phyloP scores from a whole-genome alignment of 92 coral and sea anemone species.

The Bergia sp. region DNA sequence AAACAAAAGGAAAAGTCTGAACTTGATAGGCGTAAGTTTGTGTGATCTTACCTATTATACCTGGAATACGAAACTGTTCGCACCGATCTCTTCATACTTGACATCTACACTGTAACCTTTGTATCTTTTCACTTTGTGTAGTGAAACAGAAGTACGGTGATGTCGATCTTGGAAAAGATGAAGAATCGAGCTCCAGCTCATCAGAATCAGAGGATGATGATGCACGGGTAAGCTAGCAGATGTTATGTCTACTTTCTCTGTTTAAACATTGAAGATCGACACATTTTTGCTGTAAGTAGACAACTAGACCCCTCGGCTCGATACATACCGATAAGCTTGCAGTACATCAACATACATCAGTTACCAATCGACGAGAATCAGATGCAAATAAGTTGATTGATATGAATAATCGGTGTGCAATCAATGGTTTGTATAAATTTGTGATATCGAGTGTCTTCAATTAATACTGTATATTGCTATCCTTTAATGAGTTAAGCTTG shows the following conservation, averaged over 20 bases:
- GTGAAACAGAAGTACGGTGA: conserved; percentile 95
- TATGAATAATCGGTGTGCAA: too few relatives aligned
- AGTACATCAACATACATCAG: too few relatives aligned
- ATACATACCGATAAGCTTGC: too few relatives aligned
- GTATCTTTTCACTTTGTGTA: conserved; percentile 25
- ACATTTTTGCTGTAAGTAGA: not conserved
- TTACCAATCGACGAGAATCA: too few relatives aligned
- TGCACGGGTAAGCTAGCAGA: conserved; percentile 69
- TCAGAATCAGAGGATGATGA: conserved; percentile 96
- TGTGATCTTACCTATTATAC: not conserved
- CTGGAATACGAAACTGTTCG: not conserved
- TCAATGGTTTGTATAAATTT: too few relatives aligned
- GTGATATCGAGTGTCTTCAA: too few relatives aligned
- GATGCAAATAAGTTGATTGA: too few relatives aligned
- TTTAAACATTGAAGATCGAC: not conserved
- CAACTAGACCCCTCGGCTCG: too few relatives aligned
- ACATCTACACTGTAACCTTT: not conserved
- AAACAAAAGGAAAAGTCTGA: conserved; percentile 84
- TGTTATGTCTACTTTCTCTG: not conserved
- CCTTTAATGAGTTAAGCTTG: too few relatives aligned
- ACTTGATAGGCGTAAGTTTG: conserved; percentile 81
- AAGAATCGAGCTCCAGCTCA: conserved; percentile 84
- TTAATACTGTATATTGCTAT: too few relatives aligned
- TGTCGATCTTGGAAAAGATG: conserved; percentile 38
- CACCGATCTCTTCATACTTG: not conserved